phyloP scores from a whole-genome alignment of 2,797 vertebrate species.

The Sebastes flavidus region DNA sequence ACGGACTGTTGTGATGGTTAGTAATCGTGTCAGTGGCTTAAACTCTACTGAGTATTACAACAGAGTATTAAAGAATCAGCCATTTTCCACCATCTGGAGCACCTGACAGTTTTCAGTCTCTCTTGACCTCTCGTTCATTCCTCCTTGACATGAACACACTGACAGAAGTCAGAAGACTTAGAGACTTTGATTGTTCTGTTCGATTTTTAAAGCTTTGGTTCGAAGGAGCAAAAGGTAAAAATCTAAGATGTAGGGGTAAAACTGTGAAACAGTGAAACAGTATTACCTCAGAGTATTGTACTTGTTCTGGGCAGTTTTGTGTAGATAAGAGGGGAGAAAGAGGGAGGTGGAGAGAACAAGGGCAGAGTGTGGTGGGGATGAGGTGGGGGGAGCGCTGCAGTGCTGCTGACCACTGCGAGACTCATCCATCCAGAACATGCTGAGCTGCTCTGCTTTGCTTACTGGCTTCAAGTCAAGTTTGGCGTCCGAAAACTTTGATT shows the following conservation, averaged over 20 bases:
- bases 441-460: conserved; percentile 53
- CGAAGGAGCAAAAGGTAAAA: neutral
- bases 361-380: neutral
- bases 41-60: neutral
- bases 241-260: neutral
- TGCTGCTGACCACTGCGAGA: conserved; percentile 69
- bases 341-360: conserved; percentile 6
- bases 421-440: conserved; percentile 68
- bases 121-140: conserved; percentile 21
- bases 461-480: conserved; percentile 54
- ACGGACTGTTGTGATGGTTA: neutral
- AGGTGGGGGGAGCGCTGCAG: conserved; percentile 45
- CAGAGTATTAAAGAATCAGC: conserved; percentile 28
- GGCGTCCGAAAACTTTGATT: conserved; percentile 3
- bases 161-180: conserved; percentile 27
- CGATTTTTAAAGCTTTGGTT: neutral
- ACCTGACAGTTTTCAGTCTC: conserved; percentile 24
- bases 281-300: neutral
- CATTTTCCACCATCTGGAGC: conserved; percentile 26
- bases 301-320: conserved; percentile 23
- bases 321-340: neutral
- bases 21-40: neutral
- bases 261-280: neutral
- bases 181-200: neutral
- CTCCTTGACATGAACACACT: conserved; percentile 16